phyloP scores from a whole-genome alignment of 2,888 invertebrate genomes.

The Pheosia gnoma region DNA sequence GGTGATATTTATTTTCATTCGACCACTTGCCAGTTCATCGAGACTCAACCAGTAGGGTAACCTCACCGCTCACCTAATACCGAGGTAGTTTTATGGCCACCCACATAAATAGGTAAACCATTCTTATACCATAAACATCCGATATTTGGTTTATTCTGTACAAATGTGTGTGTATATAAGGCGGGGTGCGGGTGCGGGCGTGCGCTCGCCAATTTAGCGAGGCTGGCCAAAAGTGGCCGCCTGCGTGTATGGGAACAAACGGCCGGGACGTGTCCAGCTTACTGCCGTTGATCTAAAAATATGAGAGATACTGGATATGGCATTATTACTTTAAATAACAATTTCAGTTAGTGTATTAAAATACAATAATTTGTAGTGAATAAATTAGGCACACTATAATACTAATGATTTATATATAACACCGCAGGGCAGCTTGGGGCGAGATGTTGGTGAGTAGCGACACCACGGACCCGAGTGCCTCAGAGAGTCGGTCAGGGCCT shows the following conservation, averaged over 20 bases:
- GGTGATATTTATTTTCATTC: too few relatives aligned
- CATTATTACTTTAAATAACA: neutral
- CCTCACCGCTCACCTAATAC: too few relatives aligned
- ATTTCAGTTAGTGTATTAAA: neutral
- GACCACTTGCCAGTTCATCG: too few relatives aligned
- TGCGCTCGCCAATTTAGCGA: constrained; percentile 37
- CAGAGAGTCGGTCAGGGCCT: too few relatives aligned
- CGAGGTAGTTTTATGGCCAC: neutral
- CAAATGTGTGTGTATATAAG: constrained; percentile 12
- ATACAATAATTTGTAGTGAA: too few relatives aligned
- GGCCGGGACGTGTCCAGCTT: constrained; percentile 46
- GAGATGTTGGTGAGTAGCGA: too few relatives aligned
- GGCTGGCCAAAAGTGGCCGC: constrained; percentile 34
- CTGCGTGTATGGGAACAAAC: constrained; percentile 56
- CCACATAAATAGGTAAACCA: neutral
- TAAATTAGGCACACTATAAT: too few relatives aligned
- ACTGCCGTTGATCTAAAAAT: constrained; percentile 17
- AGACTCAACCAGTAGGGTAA: too few relatives aligned
- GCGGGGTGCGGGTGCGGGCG: constrained; percentile 20
- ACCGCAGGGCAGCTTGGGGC: too few relatives aligned
- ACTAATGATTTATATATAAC: too few relatives aligned
- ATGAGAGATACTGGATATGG: constrained; percentile 20
- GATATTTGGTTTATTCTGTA: constrained; percentile 25
- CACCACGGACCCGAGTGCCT: too few relatives aligned
- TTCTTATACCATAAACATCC: constrained; percentile 4